Conservation (phyloP, 1,140 invertebrate species). For the Anagrus nilaparvatae region DNA sequence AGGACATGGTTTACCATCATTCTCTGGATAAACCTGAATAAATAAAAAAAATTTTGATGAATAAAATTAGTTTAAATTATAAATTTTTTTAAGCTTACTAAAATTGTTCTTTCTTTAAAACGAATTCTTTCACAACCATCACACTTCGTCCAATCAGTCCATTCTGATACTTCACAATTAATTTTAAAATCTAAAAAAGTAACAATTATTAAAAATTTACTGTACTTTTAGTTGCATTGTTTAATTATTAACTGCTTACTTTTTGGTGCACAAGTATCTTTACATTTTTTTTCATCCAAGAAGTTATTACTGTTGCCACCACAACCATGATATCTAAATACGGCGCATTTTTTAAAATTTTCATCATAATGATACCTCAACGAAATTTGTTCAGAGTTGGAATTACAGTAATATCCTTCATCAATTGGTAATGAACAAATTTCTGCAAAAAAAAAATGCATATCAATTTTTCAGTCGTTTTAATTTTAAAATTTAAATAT, state of each 20-base stretch:
- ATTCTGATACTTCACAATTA: conserved; percentile 8
- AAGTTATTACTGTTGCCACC: conserved; percentile 11
- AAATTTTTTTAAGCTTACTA: conserved; percentile 6
- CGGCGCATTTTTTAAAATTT: neutral
- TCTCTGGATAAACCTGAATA: conserved; percentile 6
- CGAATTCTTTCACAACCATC: neutral
- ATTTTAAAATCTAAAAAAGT: conserved; percentile 2
- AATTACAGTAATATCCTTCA: neutral
- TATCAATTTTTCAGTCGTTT: no score
- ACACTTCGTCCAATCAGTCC: conserved; percentile 7
- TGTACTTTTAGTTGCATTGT: neutral
- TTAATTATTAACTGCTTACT: neutral
- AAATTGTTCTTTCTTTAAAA: conserved; percentile 1
- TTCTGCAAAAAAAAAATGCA: neutral
- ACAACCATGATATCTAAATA: conserved; percentile 10
- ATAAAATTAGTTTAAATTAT: neutral
- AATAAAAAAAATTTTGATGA: neutral
- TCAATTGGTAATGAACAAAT: neutral
- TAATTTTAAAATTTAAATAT: no score
- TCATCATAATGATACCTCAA: conserved; percentile 2
- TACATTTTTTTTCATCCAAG: conserved; percentile 1
- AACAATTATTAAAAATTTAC: neutral
- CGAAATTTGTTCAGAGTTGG: neutral
- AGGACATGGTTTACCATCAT: conserved; percentile 10
- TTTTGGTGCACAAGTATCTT: neutral